Conservation (phyloP, 2,888 invertebrate species). For the Aplocera efformata region DNA sequence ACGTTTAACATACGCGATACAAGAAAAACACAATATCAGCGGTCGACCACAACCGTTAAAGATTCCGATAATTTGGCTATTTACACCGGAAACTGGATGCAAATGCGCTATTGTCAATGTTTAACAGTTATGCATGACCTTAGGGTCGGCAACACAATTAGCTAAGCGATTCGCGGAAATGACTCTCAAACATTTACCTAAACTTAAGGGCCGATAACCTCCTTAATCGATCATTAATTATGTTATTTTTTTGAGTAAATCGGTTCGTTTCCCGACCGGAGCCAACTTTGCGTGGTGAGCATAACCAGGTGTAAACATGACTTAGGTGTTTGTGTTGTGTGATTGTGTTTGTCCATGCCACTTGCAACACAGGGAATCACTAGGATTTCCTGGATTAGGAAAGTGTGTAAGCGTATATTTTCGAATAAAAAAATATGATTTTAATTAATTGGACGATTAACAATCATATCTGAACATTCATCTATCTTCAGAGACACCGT, state of each 20-base stretch:
- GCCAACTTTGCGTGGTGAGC: no score
- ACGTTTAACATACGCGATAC: conserved; percentile 3
- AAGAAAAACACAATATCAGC: conserved; percentile 36
- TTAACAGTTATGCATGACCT: conserved; percentile 64
- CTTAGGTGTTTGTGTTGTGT: no score
- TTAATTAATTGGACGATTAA: no score
- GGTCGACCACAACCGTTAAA: conserved; percentile 63
- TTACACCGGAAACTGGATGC: conserved; percentile 66
- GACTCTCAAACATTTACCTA: conserved; percentile 12
- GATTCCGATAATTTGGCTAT: conserved; percentile 65
- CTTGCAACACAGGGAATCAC: no score
- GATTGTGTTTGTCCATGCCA: no score
- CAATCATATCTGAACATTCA: no score
- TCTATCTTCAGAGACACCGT: no score
- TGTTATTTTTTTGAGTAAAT: background rate
- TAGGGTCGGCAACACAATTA: conserved; percentile 49
- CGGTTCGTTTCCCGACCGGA: no score
- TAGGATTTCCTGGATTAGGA: no score
- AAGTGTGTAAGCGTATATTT: no score
- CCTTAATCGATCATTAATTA: conserved; percentile 26
- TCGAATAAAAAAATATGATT: no score
- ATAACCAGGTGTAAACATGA: no score
- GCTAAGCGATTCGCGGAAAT: conserved; percentile 56
- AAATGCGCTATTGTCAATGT: conserved; percentile 68
- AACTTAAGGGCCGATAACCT: conserved; percentile 43